These are phyloP conservation scores for Halichondria panicea DNA, from an alignment of 37 sponge, comb jelly and placozoan species.

Conservation along the genomic window DNA sequence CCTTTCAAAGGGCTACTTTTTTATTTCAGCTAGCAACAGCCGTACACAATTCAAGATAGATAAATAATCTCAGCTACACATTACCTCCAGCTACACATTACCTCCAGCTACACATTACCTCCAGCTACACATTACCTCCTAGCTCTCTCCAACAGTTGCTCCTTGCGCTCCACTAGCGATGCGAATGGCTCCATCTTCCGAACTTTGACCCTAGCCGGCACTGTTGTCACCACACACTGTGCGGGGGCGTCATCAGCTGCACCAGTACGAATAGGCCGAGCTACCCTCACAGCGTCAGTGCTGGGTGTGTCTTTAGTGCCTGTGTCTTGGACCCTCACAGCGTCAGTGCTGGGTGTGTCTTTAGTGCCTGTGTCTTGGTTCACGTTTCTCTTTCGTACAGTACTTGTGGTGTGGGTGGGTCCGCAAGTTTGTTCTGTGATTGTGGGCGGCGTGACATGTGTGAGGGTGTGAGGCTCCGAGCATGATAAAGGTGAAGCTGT, in stretches of 20 bases:
- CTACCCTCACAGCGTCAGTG: background rate
- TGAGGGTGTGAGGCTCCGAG: no score
- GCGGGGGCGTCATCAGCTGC: background rate
- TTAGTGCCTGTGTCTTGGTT: background rate
- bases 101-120: no score
- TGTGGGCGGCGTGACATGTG: no score
- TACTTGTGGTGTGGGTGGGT: background rate
- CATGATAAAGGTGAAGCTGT: no score
- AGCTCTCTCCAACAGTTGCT: constrained; percentile 37
- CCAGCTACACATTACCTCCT: no score
- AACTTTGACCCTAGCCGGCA: background rate
- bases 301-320: background rate
- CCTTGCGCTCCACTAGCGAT: constrained; percentile 49
- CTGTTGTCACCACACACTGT: background rate
- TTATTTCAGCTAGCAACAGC: no score
- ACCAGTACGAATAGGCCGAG: background rate
- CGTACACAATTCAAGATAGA: no score
- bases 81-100: no score
- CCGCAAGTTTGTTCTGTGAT: background rate
- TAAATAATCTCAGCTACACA: no score
- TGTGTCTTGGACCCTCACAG: background rate
- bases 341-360: background rate
- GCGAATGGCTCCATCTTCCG: background rate
- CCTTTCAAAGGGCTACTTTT: no score
- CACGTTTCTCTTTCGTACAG: background rate